Conservation (phyloP, 2,797 vertebrate genomes). For the Macropodus opercularis region DNA sequence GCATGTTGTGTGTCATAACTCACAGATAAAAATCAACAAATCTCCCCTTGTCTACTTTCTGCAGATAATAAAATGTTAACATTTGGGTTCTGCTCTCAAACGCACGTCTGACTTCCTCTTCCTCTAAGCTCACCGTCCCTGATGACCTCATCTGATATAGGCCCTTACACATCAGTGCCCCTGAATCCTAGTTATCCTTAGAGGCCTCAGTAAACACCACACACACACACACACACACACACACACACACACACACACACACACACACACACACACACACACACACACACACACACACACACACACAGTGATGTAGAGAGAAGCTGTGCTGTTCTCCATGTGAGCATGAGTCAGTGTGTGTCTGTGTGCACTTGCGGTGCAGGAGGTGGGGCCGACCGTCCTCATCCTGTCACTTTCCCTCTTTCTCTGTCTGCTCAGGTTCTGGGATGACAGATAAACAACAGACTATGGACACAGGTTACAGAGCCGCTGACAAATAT, state of each 20-base stretch:
- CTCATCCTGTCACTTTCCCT: constrained; percentile 77
- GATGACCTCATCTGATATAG: constrained; percentile 66
- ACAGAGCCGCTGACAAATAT: constrained; percentile 11
- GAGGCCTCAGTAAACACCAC: constrained; percentile 55
- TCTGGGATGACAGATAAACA: constrained; percentile 50
- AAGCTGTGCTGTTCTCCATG: constrained; percentile 44
- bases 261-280: constrained; percentile 15
- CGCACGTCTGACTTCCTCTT: constrained; percentile 29
- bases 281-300: constrained; percentile 23
- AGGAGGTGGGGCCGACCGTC: constrained; percentile 58
- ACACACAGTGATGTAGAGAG: constrained; percentile 37
- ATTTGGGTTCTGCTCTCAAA: constrained; percentile 26
- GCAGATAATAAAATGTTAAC: constrained; percentile 21
- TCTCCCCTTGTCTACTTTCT: not conserved
- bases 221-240: constrained; percentile 25
- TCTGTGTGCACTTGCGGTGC: constrained; percentile 44
- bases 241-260: constrained; percentile 5
- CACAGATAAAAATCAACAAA: not conserved
- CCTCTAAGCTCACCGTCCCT: constrained; percentile 39
- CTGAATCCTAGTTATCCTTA: constrained; percentile 52
- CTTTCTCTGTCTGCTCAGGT: constrained; percentile 66
- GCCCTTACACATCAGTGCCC: constrained; percentile 61
- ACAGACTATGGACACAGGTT: constrained; percentile 37
- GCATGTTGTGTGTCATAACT: constrained; percentile 1
- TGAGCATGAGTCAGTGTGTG: constrained; percentile 61